phyloP scores from a whole-genome alignment of 2,113 vertebrate genomes.

The Sturnira hondurensis region DNA sequence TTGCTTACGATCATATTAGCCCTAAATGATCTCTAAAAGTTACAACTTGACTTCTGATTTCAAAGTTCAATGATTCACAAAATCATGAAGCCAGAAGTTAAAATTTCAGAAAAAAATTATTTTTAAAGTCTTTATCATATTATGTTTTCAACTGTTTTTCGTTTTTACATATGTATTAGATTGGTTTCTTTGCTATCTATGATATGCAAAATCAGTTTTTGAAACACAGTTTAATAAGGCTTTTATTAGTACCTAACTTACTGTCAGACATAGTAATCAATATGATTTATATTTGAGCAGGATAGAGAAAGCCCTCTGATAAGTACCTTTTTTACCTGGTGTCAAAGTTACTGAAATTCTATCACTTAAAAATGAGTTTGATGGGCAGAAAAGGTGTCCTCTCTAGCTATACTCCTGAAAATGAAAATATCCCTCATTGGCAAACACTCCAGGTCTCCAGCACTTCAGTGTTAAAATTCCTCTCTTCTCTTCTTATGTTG shows the following conservation, averaged over 20 bases:
- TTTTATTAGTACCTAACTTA: neutral
- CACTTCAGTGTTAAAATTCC: neutral
- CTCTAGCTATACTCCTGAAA: neutral
- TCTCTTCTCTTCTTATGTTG: neutral
- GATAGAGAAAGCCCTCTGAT: neutral
- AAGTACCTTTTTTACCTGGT: neutral
- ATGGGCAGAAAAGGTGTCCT: neutral
- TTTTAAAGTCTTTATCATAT: neutral
- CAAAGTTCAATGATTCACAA: slow-evolving; percentile 50
- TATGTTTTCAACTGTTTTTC: neutral
- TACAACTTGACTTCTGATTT: slow-evolving; percentile 55
- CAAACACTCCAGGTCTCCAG: neutral
- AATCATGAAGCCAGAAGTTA: slow-evolving; percentile 38
- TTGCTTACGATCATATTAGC: slow-evolving; percentile 36
- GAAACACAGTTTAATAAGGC: neutral
- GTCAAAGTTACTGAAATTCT: neutral
- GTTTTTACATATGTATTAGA: neutral
- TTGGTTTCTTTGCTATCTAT: neutral
- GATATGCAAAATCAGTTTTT: neutral
- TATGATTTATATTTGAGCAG: neutral
- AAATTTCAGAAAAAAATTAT: neutral
- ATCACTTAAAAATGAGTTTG: neutral
- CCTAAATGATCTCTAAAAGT: slow-evolving; percentile 43
- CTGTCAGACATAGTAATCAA: neutral
- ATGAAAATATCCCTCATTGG: neutral